A percentile compares a stretch with the other conserved stretches of the same genome.
phyloP scores from a whole-genome alignment of 2,888 invertebrate genomes.

The Phania funesta region DNA sequence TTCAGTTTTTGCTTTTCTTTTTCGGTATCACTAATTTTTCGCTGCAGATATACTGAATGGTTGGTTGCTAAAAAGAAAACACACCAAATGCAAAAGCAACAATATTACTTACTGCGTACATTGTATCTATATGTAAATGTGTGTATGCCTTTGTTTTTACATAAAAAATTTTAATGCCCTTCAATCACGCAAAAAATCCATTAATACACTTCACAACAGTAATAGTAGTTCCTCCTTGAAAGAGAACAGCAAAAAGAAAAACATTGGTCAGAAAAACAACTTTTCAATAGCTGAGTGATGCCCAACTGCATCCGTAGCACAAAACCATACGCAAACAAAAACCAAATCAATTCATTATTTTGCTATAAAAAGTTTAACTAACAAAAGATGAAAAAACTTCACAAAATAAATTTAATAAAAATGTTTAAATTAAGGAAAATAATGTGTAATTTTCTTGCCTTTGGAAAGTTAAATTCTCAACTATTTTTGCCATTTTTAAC shows the following conservation, averaged over 20 bases:
- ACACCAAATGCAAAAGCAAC: constrained; percentile 15
- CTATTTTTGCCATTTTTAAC: neutral
- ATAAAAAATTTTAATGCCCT: constrained; percentile 62
- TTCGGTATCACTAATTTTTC: constrained; percentile 19
- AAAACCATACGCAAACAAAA: constrained; percentile 17
- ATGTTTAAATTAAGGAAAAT: neutral
- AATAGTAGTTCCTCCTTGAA: constrained; percentile 23
- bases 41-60: constrained; percentile 34
- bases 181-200: constrained; percentile 70
- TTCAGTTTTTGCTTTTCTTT: constrained; percentile 24
- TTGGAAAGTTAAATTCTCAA: neutral
- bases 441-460: neutral
- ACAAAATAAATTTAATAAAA: neutral
- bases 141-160: constrained; percentile 17
- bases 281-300: constrained; percentile 45
- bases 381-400: neutral
- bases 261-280: constrained; percentile 28
- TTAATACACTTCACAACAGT: constrained; percentile 70
- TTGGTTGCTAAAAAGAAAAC: no score
- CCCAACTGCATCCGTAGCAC: constrained; percentile 27
- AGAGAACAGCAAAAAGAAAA: constrained; percentile 2
- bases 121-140: neutral
- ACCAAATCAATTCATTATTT: neutral
- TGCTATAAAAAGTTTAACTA: no score
- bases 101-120: constrained; percentile 50